Percentiles rank a stretch among this genome's conserved stretches.
Conservation (phyloP, 1,140 invertebrate genomes). For the Sminthurinus signatus region DNA sequence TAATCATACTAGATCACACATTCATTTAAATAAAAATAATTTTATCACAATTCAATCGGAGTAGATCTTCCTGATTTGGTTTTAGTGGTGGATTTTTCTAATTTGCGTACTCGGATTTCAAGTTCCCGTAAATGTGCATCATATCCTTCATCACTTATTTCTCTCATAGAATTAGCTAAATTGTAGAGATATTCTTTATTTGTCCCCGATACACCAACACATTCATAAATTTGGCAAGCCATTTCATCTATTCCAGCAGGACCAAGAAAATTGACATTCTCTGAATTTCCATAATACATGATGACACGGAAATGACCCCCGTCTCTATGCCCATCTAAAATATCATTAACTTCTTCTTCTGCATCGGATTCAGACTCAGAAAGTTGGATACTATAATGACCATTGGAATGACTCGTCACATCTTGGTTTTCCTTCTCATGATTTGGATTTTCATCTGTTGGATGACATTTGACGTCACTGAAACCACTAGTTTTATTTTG, state of each 20-base stretch:
- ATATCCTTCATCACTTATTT: constrained; percentile 53
- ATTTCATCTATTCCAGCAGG: constrained; percentile 65
- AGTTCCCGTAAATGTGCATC: constrained; percentile 63
- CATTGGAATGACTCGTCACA: too few species aligned
- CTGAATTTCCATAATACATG: constrained; percentile 73
- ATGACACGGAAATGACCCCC: constrained; percentile 55
- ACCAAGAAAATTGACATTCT: constrained; percentile 69
- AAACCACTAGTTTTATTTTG: too few species aligned
- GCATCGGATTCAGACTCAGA: too few species aligned
- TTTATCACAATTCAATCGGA: constrained; percentile 16
- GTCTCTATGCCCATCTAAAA: constrained; percentile 30
- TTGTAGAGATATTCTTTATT: constrained; percentile 86
- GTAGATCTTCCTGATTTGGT: background rate
- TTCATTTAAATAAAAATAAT: too few species aligned
- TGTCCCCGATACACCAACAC: constrained; percentile 71
- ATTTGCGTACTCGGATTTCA: constrained; percentile 54
- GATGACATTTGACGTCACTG: too few species aligned
- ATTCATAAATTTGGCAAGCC: constrained; percentile 65
- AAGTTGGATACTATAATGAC: too few species aligned
- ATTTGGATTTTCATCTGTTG: too few species aligned
- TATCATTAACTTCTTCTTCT: too few species aligned
- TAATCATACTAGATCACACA: too few species aligned
- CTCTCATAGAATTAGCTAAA: constrained; percentile 68
- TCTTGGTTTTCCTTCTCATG: too few species aligned
- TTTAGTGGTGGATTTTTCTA: constrained; percentile 9